These are phyloP conservation scores for Heteromurus nitidus DNA, from an alignment of 2,888 invertebrate species.

Conservation along the genomic window DNA sequence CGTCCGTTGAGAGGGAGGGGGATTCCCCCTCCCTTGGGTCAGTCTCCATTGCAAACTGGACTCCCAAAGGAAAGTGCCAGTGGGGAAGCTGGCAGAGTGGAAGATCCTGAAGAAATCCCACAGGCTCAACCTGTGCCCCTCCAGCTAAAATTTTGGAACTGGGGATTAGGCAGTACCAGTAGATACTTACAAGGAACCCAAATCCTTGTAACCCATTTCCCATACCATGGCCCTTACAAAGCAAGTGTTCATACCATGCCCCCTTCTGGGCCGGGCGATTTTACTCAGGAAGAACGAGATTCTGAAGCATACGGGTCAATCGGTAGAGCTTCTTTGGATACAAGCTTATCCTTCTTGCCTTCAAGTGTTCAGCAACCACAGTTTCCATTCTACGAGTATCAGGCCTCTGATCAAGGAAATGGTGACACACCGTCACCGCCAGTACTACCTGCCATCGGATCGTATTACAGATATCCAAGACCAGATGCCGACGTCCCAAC, in stretches of 20 bases:
- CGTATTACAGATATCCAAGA: slow-evolving; percentile 70
- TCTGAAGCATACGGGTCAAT: slow-evolving; percentile 53
- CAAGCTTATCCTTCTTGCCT: slow-evolving; percentile 56
- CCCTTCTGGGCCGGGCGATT: slow-evolving; percentile 47
- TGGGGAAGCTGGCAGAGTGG: slow-evolving; percentile 56
- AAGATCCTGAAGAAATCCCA: slow-evolving; percentile 56
- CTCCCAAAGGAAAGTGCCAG: background rate
- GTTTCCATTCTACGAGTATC: slow-evolving; percentile 26
- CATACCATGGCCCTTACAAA: slow-evolving; percentile 68
- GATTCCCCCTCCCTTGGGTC: slow-evolving; percentile 60
- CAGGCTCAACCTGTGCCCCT: slow-evolving; percentile 68
- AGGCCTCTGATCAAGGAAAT: slow-evolving; percentile 38
- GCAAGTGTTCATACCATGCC: slow-evolving; percentile 67
- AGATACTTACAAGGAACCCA: slow-evolving; percentile 69
- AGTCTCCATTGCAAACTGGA: slow-evolving; percentile 9
- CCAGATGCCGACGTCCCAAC: slow-evolving; percentile 68
- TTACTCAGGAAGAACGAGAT: slow-evolving; percentile 36
- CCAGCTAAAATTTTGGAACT: slow-evolving; percentile 70
- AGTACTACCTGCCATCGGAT: slow-evolving; percentile 63
- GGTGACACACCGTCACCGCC: slow-evolving; percentile 70
- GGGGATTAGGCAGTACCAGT: slow-evolving; percentile 66
- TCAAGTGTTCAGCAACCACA: slow-evolving; percentile 63
- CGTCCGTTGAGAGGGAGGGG: slow-evolving; percentile 66
- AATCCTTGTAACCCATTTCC: slow-evolving; percentile 68
- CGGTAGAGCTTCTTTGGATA: slow-evolving; percentile 59